These are phyloP conservation scores for Dissostichus mawsoni DNA, from an alignment of 2,113 vertebrate species.

Conservation along the genomic window DNA sequence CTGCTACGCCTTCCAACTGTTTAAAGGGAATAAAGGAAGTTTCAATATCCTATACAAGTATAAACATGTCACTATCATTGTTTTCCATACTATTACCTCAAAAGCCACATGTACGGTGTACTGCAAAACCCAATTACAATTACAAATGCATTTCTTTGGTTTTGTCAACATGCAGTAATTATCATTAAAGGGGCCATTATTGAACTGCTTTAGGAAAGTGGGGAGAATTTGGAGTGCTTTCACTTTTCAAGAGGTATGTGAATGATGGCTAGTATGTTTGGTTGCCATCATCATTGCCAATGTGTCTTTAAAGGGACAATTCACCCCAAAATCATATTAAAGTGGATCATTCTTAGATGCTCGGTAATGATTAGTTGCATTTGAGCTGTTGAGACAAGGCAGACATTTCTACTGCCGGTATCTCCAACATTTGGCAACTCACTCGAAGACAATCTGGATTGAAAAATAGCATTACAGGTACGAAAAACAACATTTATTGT, in stretches of 20 bases:
- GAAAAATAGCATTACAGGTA: no score
- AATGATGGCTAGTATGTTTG: not conserved
- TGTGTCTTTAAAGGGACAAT: not conserved
- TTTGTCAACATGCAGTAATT: not conserved
- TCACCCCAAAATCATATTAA: no score
- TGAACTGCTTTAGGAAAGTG: not conserved
- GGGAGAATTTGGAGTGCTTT: not conserved
- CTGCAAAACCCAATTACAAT: conserved; percentile 12
- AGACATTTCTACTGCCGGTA: no score
- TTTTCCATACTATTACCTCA: conserved; percentile 25
- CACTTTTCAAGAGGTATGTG: not conserved
- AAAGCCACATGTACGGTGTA: conserved; percentile 17
- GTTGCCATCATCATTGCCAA: not conserved
- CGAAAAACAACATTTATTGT: no score
- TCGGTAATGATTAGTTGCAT: no score
- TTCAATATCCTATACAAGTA: conserved; percentile 69
- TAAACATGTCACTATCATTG: conserved; percentile 46
- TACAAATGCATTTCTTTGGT: not conserved
- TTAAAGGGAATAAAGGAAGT: conserved; percentile 57
- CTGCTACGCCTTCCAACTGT: conserved; percentile 80
- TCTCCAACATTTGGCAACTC: no score
- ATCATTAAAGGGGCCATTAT: not conserved
- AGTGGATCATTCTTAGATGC: no score
- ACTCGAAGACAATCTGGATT: no score
- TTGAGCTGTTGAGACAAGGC: no score